Evolutionary conservation across 2,888 invertebrate species (phyloP), one percentile per base, ranked within the genome.

Genomic region (Idaea biselata): DNA sequence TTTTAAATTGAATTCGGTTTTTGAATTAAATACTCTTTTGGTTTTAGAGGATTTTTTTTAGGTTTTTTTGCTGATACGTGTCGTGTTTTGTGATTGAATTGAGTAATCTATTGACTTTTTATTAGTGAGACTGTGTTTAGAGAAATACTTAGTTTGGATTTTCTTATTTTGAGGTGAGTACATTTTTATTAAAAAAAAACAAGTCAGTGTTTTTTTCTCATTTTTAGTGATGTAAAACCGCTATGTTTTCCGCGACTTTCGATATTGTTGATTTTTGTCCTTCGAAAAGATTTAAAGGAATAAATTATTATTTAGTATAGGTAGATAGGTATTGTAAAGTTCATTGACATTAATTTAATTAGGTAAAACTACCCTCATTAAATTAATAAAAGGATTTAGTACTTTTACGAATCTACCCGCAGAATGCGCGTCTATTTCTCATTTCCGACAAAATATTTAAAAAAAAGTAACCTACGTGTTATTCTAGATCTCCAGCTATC

Each of bases 111-210:
- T 55, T 64, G 60, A 63, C 69, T 68, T 75, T 75, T 69, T 60
- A 71, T 68, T 69, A 79, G 82, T 83, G 84, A 76, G 76, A 60
- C 62, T 65, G 68, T 69, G 69, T 55, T 56, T 8, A 55, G 58
- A 59, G 54, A 53, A 74, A 73, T 75, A n/a, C n/a, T n/a, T n/a
- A 78, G 76, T 81, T 89, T 89, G 89, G 89, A 89, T 89, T 90
- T 87, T 86, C 75, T 79, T 77, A 76, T 67, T 75, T 75, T 66
- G 64, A 75, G 89, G 90, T 90, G 73, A 88, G 89, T 82, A 68
- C 68, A 73, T 72, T 25, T 59, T 71, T 62, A 53, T 25, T 25
- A 25, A 5, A 25, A 25, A 25, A 5, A 25, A 58, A 25, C 1
- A 18, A 16, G 16, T 55, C 5, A 11, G 18, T 18, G 8, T 61